phyloP scores from a whole-genome alignment of 2,888 invertebrate genomes.

The Xylota segnis region DNA sequence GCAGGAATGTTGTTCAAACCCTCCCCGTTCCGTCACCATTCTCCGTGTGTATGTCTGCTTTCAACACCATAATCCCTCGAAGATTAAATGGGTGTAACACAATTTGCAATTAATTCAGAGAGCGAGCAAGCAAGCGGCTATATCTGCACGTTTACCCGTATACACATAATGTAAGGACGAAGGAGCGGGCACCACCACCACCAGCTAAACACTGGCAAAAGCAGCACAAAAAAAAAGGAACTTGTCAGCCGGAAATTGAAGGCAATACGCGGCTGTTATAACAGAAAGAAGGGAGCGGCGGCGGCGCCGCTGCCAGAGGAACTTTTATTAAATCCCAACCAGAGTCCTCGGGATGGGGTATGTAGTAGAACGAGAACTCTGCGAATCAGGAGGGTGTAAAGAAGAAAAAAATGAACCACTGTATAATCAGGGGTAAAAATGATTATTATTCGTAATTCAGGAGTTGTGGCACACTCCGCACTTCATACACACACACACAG shows the following conservation, averaged over 20 bases:
- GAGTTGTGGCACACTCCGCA: slow-evolving; percentile 68
- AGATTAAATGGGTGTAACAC: slow-evolving; percentile 78
- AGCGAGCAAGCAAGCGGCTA: slow-evolving; percentile 41
- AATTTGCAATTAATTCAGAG: slow-evolving; percentile 77
- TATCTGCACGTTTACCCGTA: slow-evolving; percentile 46
- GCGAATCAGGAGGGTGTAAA: slow-evolving; percentile 21
- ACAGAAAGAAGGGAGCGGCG: slow-evolving; percentile 34
- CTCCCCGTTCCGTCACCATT: background rate
- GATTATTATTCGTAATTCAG: slow-evolving; percentile 76
- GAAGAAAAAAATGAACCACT: slow-evolving; percentile 59
- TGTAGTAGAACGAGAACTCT: slow-evolving; percentile 2
- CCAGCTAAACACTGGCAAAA: slow-evolving; percentile 52
- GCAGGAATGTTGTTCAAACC: slow-evolving; percentile 54
- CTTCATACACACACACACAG: slow-evolving; percentile 20
- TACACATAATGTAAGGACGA: slow-evolving; percentile 8
- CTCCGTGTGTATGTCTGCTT: slow-evolving; percentile 52
- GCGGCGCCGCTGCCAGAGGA: slow-evolving; percentile 46
- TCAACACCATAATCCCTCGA: slow-evolving; percentile 76
- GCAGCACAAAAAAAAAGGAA: slow-evolving; percentile 46
- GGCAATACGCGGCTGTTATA: slow-evolving; percentile 70
- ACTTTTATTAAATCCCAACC: slow-evolving; percentile 73
- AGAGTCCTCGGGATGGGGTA: slow-evolving; percentile 15
- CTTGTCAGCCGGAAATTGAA: slow-evolving; percentile 76
- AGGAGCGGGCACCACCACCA: slow-evolving; percentile 42
- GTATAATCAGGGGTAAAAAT: slow-evolving; percentile 75